Percentiles rank a stretch among this genome's conserved stretches.
These are phyloP conservation scores for Xenus cinereus DNA, from an alignment of 2,113 vertebrate species.

Conservation along the genomic window DNA sequence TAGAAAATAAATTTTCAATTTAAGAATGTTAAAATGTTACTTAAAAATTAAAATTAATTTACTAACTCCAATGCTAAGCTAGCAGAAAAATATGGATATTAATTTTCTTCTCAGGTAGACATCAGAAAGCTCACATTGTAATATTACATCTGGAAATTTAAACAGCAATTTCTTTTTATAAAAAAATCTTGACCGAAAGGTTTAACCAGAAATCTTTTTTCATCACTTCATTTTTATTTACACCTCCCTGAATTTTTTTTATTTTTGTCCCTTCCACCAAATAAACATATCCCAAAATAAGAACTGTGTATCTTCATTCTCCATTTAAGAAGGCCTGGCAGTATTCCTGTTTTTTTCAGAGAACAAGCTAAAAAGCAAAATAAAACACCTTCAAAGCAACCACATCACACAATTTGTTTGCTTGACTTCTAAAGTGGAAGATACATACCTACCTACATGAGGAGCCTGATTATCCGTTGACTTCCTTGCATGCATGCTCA, in stretches of 20 bases:
- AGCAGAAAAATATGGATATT: background rate
- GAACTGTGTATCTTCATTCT: background rate
- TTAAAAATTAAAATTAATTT: background rate
- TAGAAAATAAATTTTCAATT: background rate
- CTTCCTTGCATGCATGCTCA: background rate
- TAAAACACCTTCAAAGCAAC: conserved; percentile 13
- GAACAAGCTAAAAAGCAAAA: background rate
- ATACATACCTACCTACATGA: background rate
- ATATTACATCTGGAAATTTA: background rate
- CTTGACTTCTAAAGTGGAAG: background rate
- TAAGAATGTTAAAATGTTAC: background rate
- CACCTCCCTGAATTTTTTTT: background rate
- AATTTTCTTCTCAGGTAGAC: background rate
- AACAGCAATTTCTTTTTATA: background rate
- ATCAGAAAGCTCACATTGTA: background rate
- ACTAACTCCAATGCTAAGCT: background rate
- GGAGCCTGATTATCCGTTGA: background rate
- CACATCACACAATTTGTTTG: conserved; percentile 1
- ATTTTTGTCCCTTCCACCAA: background rate
- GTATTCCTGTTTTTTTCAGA: background rate
- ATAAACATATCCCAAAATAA: background rate
- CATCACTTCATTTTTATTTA: background rate
- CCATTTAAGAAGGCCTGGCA: background rate
- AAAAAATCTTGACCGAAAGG: rapidly evolving
- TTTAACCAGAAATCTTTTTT: background rate